A percentile compares a stretch with the other conserved stretches of the same genome.
These are phyloP conservation scores for Tinea semifulvella DNA, from an alignment of 2,888 invertebrate genomes.

Conservation along the genomic window DNA sequence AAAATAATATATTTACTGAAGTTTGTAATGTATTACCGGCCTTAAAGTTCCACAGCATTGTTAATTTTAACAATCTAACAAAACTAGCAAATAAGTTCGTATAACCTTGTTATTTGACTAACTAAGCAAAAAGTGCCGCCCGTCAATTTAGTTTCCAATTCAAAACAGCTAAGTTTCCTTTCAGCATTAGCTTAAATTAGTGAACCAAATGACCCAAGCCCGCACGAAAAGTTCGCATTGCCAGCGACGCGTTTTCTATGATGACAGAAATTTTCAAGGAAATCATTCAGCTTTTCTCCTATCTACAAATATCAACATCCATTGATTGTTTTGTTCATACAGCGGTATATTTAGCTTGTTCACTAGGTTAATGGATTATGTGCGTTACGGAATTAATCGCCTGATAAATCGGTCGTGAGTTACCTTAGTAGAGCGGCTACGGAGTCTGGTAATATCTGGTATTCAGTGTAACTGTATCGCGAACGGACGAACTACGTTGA, in stretches of 20 bases:
- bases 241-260: slow-evolving; percentile 15
- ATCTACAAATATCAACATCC: background rate
- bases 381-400: background rate
- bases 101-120: too few relatives aligned
- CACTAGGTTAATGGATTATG: background rate
- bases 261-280: slow-evolving; percentile 12
- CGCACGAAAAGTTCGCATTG: slow-evolving; percentile 29
- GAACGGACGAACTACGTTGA: slow-evolving; percentile 10
- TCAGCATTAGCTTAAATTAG: slow-evolving; percentile 38
- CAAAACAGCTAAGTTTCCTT: slow-evolving; percentile 21
- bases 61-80: too few relatives aligned
- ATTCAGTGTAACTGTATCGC: slow-evolving; percentile 8
- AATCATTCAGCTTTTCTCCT: background rate
- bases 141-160: slow-evolving; percentile 2
- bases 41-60: too few relatives aligned
- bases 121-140: background rate
- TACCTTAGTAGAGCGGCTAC: slow-evolving; percentile 6
- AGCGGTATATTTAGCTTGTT: background rate
- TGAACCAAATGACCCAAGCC: slow-evolving; percentile 37
- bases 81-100: too few relatives aligned
- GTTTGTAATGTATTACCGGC: too few relatives aligned
- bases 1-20: too few relatives aligned
- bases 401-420: background rate
- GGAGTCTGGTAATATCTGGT: slow-evolving; percentile 6
- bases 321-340: slow-evolving; percentile 1